Evolutionary conservation across 2,113 vertebrate species (phyloP).

Genomic region (Lamprotornis superbus): DNA sequence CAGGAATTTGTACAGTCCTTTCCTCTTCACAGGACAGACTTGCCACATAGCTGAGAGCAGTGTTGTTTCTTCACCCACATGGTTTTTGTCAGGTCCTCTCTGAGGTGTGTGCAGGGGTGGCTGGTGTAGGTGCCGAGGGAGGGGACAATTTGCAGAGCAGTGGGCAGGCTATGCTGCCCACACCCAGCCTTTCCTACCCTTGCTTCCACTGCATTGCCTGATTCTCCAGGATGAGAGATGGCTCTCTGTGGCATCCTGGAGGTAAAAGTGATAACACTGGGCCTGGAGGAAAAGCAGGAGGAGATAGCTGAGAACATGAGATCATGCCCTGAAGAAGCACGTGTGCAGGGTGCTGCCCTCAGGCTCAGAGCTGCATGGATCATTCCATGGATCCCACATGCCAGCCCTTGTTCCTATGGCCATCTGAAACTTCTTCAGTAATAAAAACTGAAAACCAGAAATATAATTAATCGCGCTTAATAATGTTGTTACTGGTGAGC

Average conservation of each 20-base stretch:
- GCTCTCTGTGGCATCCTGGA: neutral
- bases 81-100: neutral
- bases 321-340: neutral
- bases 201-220: neutral
- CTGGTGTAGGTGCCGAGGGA: neutral
- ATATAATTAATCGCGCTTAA: neutral
- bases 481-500: neutral
- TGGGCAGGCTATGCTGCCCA: fast-evolving
- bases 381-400: neutral
- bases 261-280: neutral
- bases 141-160: neutral
- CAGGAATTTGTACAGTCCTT: neutral
- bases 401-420: neutral
- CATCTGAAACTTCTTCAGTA: constrained; percentile 13
- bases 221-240: fast-evolving
- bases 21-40: neutral
- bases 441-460: neutral
- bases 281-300: neutral
- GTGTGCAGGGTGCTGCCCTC: fast-evolving
- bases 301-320: neutral
- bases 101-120: neutral
- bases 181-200: neutral
- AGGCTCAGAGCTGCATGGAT: neutral
- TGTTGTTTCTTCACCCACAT: neutral
- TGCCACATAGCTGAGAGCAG: neutral